A percentile compares a stretch with the other conserved stretches of the same genome.
phyloP scores from a whole-genome alignment of 2,888 invertebrate genomes.

The Chalcosyrphus nemorum region DNA sequence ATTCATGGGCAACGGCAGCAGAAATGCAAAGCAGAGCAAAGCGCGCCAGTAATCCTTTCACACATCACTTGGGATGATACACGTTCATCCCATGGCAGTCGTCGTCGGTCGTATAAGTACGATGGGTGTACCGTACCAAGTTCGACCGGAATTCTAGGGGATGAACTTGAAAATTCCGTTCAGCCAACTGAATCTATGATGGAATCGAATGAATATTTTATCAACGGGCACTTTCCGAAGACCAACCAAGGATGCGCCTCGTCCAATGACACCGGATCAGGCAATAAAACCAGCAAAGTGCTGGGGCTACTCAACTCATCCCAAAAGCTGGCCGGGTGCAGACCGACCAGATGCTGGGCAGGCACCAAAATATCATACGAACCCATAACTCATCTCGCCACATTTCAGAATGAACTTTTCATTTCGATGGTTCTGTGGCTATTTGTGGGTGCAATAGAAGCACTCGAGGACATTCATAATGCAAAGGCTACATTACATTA shows the following conservation, averaged over 20 bases:
- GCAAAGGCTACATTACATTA: constrained; percentile 56
- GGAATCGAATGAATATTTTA: constrained; percentile 78
- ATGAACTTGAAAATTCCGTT: constrained; percentile 71
- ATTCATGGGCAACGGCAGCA: constrained; percentile 68
- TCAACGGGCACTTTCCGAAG: constrained; percentile 66
- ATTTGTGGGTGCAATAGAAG: constrained; percentile 71
- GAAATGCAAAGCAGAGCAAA: constrained; percentile 66
- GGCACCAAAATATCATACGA: constrained; percentile 63
- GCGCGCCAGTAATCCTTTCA: constrained; percentile 69
- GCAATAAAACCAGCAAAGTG: constrained; percentile 74
- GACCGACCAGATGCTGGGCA: constrained; percentile 49
- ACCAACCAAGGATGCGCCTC: constrained; percentile 36
- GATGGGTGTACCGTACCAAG: neutral
- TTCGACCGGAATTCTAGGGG: constrained; percentile 58
- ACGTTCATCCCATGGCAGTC: constrained; percentile 40
- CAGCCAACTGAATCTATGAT: constrained; percentile 73
- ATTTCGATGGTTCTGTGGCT: constrained; percentile 71
- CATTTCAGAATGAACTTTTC: constrained; percentile 75
- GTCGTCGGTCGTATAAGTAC: too few relatives aligned
- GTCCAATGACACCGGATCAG: constrained; percentile 73
- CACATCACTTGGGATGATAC: constrained; percentile 71
- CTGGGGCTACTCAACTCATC: constrained; percentile 11
- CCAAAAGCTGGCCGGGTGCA: constrained; percentile 14
- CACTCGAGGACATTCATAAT: constrained; percentile 70
- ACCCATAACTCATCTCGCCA: constrained; percentile 75